These are phyloP conservation scores for Epizoanthus ramosus DNA, from an alignment of 92 coral and sea anemone genomes.

Conservation along the genomic window DNA sequence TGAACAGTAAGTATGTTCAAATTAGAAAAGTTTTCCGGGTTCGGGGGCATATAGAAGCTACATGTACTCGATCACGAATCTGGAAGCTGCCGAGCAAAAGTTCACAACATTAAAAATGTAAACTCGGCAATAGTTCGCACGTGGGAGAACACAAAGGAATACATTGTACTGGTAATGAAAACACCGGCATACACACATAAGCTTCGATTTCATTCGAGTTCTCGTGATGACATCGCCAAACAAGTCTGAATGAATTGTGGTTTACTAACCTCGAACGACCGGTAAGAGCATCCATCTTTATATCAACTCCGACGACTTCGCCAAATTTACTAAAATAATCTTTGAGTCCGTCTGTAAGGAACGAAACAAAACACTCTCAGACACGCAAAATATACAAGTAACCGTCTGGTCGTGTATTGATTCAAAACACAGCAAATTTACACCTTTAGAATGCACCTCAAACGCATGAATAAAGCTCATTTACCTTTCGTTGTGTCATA, in stretches of 20 bases:
- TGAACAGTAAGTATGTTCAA: conserved; percentile 30
- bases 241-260: conserved; percentile 29
- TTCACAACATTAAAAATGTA: conserved; percentile 76
- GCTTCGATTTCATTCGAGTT: conserved; percentile 52
- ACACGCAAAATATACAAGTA: conserved; percentile 14
- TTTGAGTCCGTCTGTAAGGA: conserved; percentile 74
- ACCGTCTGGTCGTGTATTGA: neutral
- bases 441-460: conserved; percentile 12
- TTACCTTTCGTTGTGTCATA: conserved; percentile 95
- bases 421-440: conserved; percentile 2
- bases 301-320: conserved; percentile 92
- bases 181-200: conserved; percentile 57
- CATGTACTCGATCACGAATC: conserved; percentile 27
- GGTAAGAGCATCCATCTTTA: conserved; percentile 88
- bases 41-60: neutral
- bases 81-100: conserved; percentile 3
- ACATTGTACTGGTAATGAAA: conserved; percentile 62
- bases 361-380: conserved; percentile 20
- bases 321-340: conserved; percentile 88
- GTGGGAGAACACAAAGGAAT: conserved; percentile 61
- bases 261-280: conserved; percentile 87
- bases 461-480: conserved; percentile 42
- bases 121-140: conserved; percentile 61
- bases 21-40: conserved; percentile 41
- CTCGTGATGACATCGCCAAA: conserved; percentile 41